phyloP scores from a whole-genome alignment of 1,140 invertebrate genomes.

The Saccostrea cuccullata region DNA sequence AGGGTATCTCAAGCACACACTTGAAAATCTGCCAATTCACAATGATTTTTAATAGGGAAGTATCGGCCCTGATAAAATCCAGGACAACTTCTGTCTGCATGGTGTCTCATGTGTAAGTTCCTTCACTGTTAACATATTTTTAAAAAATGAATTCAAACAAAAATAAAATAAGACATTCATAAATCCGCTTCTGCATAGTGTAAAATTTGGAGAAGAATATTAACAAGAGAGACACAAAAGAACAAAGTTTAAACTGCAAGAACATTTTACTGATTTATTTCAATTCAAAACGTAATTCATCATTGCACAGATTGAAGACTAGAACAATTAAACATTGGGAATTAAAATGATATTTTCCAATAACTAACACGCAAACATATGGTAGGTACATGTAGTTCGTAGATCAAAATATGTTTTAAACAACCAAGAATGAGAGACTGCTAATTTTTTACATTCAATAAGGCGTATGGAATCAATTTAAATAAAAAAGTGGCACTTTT shows the following conservation, averaged over 20 bases:
- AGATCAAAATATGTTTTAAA: not conserved
- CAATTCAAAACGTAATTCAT: not conserved
- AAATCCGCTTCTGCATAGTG: not conserved
- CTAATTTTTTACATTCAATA: too few species aligned
- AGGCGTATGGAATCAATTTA: too few species aligned
- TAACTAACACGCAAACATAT: not conserved
- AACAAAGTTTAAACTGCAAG: not conserved
- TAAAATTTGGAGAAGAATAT: not conserved
- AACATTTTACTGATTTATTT: conserved; percentile 20
- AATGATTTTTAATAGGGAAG: too few species aligned
- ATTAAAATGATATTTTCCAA: not conserved
- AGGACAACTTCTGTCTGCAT: too few species aligned
- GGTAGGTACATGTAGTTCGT: not conserved
- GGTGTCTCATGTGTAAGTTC: too few species aligned
- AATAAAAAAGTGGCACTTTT: too few species aligned
- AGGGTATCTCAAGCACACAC: too few species aligned
- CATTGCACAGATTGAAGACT: conserved; percentile 15
- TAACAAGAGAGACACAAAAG: not conserved
- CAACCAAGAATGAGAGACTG: not conserved
- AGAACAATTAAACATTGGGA: not conserved
- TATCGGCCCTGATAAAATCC: too few species aligned
- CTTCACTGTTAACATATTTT: not conserved
- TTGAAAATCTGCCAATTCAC: too few species aligned
- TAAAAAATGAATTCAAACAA: not conserved
- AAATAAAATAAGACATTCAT: not conserved